Base-by-base conservation (phyloP, 1,140 invertebrate genomes). In the Argopecten irradians region DNA sequence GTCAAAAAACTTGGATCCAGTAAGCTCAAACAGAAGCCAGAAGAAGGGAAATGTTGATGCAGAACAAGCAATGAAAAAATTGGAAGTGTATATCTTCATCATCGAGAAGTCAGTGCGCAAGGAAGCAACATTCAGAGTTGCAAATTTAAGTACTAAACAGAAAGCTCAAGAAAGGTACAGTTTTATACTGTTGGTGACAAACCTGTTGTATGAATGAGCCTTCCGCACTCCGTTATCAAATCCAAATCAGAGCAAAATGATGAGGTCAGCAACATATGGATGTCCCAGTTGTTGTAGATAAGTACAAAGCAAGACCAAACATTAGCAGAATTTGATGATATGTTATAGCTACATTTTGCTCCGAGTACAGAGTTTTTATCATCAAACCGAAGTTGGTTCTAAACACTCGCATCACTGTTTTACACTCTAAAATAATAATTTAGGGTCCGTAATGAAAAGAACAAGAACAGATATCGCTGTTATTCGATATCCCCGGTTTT, bases 131-230 rank as follows among this genome's bases (percentile, higher is more conserved):
- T n/a, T n/a, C n/a, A n/a, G n/a, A n/a, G n/a, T n/a, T n/a, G n/a
- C n/a, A n/a, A n/a, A n/a, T n/a, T n/a, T n/a, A n/a, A n/a, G n/a
- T n/a, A n/a, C n/a, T n/a, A n/a, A n/a, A n/a, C n/a, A n/a, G n/a
- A n/a, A n/a, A n/a, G n/a, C n/a, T n/a, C n/a, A n/a, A n/a, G n/a
- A n/a, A n/a, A n/a, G n/a, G n/a, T n/a, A n/a, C n/a, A 28, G 0
- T 91, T 91, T n/a, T 85, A 46, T 91, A 8, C 87, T n/a, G 71
- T 41, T 9, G 87, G 87, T 22, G 36, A 83, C n/a, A 84, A 88
- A 19, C 82, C 83, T 46, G 22, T 39, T 34, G n/a, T n/a, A n/a
- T n/a, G 36, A n/a, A 35, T 88, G 16, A 84, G 36, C 33, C 19
- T 82, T 16, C 87, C 87, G 41, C 22, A 84, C n/a, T n/a, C n/a